A percentile compares a stretch with the other conserved stretches of the same genome.
phyloP scores from a whole-genome alignment of 2,888 invertebrate genomes.

The Oligia strigilis region DNA sequence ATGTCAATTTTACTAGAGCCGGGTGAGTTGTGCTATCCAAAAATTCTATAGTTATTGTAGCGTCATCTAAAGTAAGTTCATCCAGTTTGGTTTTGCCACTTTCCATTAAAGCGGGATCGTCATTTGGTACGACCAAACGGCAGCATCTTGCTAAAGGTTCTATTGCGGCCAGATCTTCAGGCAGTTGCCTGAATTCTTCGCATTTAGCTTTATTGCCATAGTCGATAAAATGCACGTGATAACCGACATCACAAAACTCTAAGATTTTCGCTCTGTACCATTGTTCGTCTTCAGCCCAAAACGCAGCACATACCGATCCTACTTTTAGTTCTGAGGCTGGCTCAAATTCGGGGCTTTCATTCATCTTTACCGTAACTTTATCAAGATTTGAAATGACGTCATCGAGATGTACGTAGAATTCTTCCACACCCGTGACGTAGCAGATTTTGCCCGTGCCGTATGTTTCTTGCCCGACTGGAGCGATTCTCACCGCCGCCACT shows the following conservation, averaged over 20 bases:
- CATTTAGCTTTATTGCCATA: constrained; percentile 93
- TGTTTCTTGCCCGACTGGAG: constrained; percentile 85
- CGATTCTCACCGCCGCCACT: constrained; percentile 81
- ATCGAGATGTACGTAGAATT: constrained; percentile 94
- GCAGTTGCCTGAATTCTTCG: constrained; percentile 91
- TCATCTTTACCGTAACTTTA: constrained; percentile 91
- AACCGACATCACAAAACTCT: constrained; percentile 89
- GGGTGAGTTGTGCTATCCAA: constrained; percentile 91
- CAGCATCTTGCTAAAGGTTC: constrained; percentile 92
- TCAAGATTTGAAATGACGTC: constrained; percentile 90
- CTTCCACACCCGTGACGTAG: constrained; percentile 92
- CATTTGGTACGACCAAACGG: constrained; percentile 87
- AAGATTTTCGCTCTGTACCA: constrained; percentile 93
- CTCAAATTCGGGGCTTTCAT: constrained; percentile 88
- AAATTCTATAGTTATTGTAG: constrained; percentile 91
- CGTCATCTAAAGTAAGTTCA: constrained; percentile 78
- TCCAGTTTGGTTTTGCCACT: constrained; percentile 80
- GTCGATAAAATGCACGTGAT: constrained; percentile 92
- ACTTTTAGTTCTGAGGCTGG: constrained; percentile 88
- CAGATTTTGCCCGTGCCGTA: constrained; percentile 91
- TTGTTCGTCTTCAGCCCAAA: constrained; percentile 92
- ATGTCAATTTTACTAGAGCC: constrained; percentile 90
- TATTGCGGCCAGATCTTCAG: constrained; percentile 90
- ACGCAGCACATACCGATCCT: constrained; percentile 92
- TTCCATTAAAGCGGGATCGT: constrained; percentile 85